phyloP scores from a whole-genome alignment of 2,888 invertebrate genomes.

The Cheilosia soror region DNA sequence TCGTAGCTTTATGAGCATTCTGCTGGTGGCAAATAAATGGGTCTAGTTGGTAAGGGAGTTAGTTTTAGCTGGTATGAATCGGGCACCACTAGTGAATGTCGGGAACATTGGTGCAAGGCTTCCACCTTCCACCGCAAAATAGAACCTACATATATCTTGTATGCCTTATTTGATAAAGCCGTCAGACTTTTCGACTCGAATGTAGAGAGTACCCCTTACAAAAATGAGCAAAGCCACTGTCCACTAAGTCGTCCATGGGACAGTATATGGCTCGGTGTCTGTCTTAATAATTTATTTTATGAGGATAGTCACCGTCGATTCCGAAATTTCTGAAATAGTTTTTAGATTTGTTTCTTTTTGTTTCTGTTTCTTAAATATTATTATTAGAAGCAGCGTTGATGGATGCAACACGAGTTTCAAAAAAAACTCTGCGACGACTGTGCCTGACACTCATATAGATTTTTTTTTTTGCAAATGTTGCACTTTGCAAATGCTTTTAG shows the following conservation, averaged over 20 bases:
- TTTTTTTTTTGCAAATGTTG: constrained; percentile 33
- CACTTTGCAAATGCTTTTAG: constrained; percentile 72
- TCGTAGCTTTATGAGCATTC: no score
- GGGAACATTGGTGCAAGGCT: no score
- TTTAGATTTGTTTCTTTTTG: constrained; percentile 1
- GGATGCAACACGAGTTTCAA: constrained; percentile 60
- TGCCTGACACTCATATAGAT: constrained; percentile 65
- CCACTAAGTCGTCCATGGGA: constrained; percentile 1
- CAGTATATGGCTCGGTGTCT: constrained; percentile 28
- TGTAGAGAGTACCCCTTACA: neutral
- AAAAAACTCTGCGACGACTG: constrained; percentile 49
- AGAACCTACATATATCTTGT: no score
- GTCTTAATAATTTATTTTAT: constrained; percentile 18
- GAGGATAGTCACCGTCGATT: constrained; percentile 34
- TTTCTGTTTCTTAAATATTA: constrained; percentile 41
- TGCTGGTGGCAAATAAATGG: no score
- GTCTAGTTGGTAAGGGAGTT: no score
- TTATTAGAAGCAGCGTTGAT: constrained; percentile 68
- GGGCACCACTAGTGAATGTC: no score
- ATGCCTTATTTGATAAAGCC: no score
- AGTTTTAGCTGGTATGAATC: no score
- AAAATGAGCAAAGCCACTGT: constrained; percentile 9
- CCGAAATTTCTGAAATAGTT: constrained; percentile 58
- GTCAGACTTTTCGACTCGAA: no score
- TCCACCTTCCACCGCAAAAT: no score